Percentiles rank a stretch among this genome's conserved stretches.
Evolutionary conservation across 2,888 invertebrate species (phyloP).

Genomic region (Drosophila histrio): DNA sequence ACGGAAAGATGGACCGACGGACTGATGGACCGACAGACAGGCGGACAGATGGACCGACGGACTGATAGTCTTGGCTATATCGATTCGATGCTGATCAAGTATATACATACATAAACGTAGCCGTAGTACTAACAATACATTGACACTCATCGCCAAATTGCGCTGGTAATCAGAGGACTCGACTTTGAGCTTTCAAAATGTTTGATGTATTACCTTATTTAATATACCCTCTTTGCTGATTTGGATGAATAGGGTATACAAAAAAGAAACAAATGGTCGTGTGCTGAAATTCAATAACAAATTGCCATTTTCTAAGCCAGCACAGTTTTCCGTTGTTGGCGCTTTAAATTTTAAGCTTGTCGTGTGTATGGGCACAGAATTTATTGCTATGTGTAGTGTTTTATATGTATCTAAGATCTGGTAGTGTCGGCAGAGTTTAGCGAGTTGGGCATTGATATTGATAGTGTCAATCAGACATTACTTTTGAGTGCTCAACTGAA

Average conservation of each 20-base stretch:
- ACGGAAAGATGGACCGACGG: no score
- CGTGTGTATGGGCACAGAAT: not conserved
- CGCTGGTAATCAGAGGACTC: no score
- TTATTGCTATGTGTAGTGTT: constrained; percentile 11
- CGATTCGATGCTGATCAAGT: no score
- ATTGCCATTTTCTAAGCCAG: not conserved
- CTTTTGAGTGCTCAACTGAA: constrained; percentile 34
- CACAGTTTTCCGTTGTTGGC: not conserved
- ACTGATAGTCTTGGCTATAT: no score
- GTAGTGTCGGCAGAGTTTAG: not conserved
- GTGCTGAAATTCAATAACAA: constrained; percentile 9
- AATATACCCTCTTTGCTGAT: not conserved
- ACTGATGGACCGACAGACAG: no score
- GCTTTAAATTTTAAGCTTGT: constrained; percentile 14
- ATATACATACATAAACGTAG: no score
- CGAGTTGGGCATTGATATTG: constrained; percentile 20
- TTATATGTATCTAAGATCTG: not conserved
- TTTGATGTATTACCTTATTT: no score
- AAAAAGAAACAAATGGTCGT: not conserved
- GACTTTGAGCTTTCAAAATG: no score
- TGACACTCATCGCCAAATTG: no score
- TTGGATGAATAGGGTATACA: not conserved
- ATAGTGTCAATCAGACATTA: constrained; percentile 45
- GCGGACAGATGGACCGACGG: no score
- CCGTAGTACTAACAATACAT: no score